Conservation (phyloP, 2,797 vertebrate genomes). For the Spatula versicolor region DNA sequence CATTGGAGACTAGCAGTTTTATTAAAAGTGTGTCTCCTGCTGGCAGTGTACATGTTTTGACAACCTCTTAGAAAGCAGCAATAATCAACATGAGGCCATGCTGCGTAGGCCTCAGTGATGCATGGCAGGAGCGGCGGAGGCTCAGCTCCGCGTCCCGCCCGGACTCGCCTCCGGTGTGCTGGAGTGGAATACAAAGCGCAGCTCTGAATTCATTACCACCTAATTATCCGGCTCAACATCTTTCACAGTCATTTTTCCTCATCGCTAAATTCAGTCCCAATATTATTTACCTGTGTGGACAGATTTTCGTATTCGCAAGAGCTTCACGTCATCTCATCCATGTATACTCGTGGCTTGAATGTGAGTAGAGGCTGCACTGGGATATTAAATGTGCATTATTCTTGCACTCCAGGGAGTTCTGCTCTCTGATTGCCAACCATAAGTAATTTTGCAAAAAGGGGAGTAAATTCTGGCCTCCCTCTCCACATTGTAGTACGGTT, state of each 20-base stretch:
- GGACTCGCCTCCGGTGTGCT: constrained; percentile 50
- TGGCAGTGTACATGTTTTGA: constrained; percentile 68
- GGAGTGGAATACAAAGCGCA: constrained; percentile 69
- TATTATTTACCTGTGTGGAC: constrained; percentile 66
- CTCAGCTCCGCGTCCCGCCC: not conserved
- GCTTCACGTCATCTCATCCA: not conserved
- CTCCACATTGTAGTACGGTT: not conserved
- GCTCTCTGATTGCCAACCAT: not conserved
- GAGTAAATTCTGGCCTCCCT: not conserved
- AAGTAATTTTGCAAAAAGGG: not conserved
- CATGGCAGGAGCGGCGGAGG: not conserved
- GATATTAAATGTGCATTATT: not conserved
- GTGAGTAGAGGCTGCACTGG: not conserved
- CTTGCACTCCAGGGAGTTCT: not conserved
- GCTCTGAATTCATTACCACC: constrained; percentile 69
- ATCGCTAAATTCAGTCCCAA: constrained; percentile 43
- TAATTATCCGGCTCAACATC: constrained; percentile 68
- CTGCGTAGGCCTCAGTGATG: constrained; percentile 65
- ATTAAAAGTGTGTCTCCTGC: constrained; percentile 68
- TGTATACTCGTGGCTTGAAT: not conserved
- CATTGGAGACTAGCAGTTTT: constrained; percentile 50
- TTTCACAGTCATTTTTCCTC: constrained; percentile 64
- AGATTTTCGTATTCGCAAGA: constrained; percentile 41
- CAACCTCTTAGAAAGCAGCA: constrained; percentile 22
- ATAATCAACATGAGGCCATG: constrained; percentile 46